These are phyloP conservation scores for Pocillopora damicornis DNA, from an alignment of 64 coral and sea anemone genomes.

Conservation along the genomic window DNA sequence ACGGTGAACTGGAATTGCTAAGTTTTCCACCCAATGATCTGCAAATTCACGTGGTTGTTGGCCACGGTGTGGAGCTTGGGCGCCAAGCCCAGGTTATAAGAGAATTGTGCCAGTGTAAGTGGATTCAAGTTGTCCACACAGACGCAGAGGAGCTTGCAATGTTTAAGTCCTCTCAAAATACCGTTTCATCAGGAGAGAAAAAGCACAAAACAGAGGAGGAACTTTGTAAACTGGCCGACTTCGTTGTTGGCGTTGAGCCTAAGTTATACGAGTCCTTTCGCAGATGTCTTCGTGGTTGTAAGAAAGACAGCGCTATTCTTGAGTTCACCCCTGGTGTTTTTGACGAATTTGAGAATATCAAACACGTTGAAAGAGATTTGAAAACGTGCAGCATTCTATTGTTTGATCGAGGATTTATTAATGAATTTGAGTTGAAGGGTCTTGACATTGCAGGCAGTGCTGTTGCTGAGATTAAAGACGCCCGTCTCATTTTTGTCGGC, in stretches of 20 bases:
- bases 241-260: background rate
- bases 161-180: background rate
- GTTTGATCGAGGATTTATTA: background rate
- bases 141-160: background rate
- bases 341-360: background rate
- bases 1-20: background rate
- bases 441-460: slow-evolving; percentile 13
- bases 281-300: background rate
- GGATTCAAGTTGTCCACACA: slow-evolving; percentile 17
- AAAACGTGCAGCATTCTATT: background rate
- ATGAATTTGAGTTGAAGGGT: slow-evolving; percentile 1
- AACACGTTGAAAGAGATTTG: too few relatives aligned
- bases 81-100: background rate
- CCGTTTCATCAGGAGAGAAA: background rate
- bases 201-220: background rate
- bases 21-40: background rate
- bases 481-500: background rate
- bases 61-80: background rate
- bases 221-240: background rate
- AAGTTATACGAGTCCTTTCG: background rate
- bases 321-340: background rate
- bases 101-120: background rate
- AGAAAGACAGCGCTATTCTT: background rate
- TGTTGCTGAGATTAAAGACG: background rate
- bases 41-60: background rate